Evolutionary conservation across 2,113 vertebrate genomes (phyloP), one percentile per base, ranked within the genome.

Genomic region (Solea senegalensis): DNA sequence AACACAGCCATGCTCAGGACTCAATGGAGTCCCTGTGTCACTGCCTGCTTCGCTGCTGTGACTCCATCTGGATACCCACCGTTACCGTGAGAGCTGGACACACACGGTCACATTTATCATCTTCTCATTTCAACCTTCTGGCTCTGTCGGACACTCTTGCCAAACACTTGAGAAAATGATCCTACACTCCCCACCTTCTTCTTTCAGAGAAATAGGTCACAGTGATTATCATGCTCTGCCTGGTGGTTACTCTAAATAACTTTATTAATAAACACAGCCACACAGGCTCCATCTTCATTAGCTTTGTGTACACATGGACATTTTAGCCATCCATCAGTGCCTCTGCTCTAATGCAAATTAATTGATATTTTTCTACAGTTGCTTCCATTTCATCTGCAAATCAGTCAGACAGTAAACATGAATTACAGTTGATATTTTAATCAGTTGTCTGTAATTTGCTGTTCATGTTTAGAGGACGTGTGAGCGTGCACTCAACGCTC

Each of bases 11-110:
- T 61, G 91, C 83, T 26, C 92, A 89, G 80, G 94, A 95, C 81
- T 95, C 95, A 0, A 75, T 97, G 81, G 92, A 93, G 72, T 93
- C 91, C 66, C 94, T 98, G 84, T 96, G 96, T 72, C 90, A 91
- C 49, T 96, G 95, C 89, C 90, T 99, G 62, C 83, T 98, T 76
- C 93, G 65, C 76, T 92, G 92, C 85, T 98, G 95, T 74, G 98
- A 98, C 85, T 92, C 88, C 28, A 76, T 93, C 78, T 97, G 94
- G 89, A 96, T 98, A 78, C 98, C 96, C 15, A 90, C 95, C 54
- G 89, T 97, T 72, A 93, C 94, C 84, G 98, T 98, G 88, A 90
- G 94, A 59, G 13, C 44, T 41, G 21, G 53, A 53, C 12, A 55
- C 50, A 69, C 43, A 67, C 67, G 68, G 48, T 66, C 16, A 70